A percentile compares a stretch with the other conserved stretches of the same genome.
Conservation (phyloP, 2,888 invertebrate species). For the Agrochola macilenta region DNA sequence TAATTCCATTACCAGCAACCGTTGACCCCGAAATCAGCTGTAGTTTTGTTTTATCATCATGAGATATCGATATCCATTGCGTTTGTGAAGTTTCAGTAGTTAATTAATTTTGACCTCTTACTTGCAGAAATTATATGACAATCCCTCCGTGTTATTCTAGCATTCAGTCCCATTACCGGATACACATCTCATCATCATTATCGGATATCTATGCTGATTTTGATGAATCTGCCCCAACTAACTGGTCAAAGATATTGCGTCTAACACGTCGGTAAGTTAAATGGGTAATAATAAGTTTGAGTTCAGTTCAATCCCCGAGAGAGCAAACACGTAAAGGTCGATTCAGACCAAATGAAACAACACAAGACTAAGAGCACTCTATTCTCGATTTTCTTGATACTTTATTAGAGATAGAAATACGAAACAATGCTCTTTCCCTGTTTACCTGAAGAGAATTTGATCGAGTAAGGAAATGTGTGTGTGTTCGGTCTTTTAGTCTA, state of each 20-base stretch:
- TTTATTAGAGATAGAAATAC: neutral
- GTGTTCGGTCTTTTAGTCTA: neutral
- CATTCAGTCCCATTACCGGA: neutral
- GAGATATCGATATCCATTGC: too few relatives aligned
- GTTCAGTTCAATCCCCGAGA: constrained; percentile 20
- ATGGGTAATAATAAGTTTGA: constrained; percentile 43
- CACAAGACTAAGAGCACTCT: neutral
- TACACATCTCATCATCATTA: too few relatives aligned
- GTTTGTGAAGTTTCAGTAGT: too few relatives aligned
- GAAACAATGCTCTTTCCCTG: neutral
- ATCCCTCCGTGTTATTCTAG: neutral
- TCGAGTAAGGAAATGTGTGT: neutral
- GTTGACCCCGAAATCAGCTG: too few relatives aligned
- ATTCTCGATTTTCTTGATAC: neutral
- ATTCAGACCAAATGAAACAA: neutral
- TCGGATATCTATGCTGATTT: constrained; percentile 9
- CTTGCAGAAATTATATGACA: neutral
- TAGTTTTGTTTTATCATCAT: too few relatives aligned
- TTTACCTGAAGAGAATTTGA: neutral
- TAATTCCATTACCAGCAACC: too few relatives aligned
- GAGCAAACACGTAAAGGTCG: constrained; percentile 1
- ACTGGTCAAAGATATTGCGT: constrained; percentile 24
- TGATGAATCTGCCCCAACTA: neutral
- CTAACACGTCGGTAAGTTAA: constrained; percentile 12
- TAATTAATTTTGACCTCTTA: too few relatives aligned